Base-by-base conservation (phyloP, 2,113 vertebrate genomes). In the Sciurus niger region DNA sequence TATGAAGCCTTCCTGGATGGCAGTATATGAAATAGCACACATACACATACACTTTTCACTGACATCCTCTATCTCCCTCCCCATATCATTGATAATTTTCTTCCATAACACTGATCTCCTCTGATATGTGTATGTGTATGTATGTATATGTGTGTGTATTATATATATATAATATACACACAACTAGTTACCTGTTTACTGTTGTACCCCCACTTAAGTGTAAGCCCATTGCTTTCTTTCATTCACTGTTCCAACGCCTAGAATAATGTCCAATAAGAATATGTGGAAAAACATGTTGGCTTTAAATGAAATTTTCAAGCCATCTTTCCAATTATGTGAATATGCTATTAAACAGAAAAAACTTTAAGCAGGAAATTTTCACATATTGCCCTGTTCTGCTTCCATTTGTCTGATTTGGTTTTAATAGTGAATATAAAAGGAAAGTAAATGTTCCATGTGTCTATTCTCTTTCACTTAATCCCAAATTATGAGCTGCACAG, bases 391-490 rank as follows among this genome's bases (percentile, higher is more conserved):
- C 68, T 63, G 28, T 73, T 92, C 90, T 93, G 43, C 46, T 83
- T 92, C 25, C 14, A 84, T 51, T 92, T 86, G 84, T 90, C 86
- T 48, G 2, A 95, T 72, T 94, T 83, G 30, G 11, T 89, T 92
- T 93, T 84, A 87, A 87, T 17, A 95, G n/a, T 7, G 28, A 85
- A 68, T 84, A 79, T 60, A 37, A 95, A 96, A 96, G 67, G 60
- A 96, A 90, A 94, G 51, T n/a, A 24, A 96, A 88, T 96, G 30
- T 76, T 92, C 63, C 53, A 48, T 48, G 68, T 94, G 14, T 78
- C 46, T 77, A 24, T 89, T 79, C 78, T 90, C 83, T 84, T 77
- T 76, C 46, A 91, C 16, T 92, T 96, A 79, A 91, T 55, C 83
- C 93, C 86, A 95, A 90, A 79, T 84, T 78, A 93, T 32, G 28